Base-by-base conservation (phyloP, 2,113 vertebrate genomes). In the Leucoraja erinaceus region DNA sequence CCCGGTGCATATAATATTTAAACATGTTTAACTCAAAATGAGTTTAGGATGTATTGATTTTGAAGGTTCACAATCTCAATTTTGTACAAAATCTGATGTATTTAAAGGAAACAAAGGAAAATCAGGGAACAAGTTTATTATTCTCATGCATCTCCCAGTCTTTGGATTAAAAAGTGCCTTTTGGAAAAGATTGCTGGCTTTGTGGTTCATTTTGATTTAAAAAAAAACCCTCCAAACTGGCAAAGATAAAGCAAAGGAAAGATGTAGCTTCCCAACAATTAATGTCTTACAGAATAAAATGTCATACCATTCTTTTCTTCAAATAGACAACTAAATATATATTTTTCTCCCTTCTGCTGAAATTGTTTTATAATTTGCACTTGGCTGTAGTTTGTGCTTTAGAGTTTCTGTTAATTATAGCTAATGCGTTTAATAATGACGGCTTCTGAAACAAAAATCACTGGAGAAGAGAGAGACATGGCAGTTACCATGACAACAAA, bases 401-500 rank as follows among this genome's bases (percentile, higher is more conserved):
- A 61, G 18, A 28, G 59, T 56, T 86, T 10, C 25, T 31, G 10
- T 86, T 28, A 86, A 59, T 84, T 28, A 84, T 61, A 56, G 56
- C 81, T 56, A 86, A 12, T 86, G 12, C n/a, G 20, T n/a, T 47
- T 79, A 16, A 33, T 79, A 79, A 79, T 79, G 77, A 47, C 38
- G 18, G 18, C 16, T 79, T 79, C 38, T 12, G 33, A 59, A 86
- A 86, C 59, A 12, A 16, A 16, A 68, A 68, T 68, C 47, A 86
- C 11, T 1, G 66, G 66, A 68, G 66, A 68, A 68, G 16, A 56
- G 81, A 59, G 81, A 61, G 81, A 61, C 22, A 25, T 86, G 81
- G 81, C 81, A 61, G 81, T 86, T 61, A 61, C 81, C 28, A 86
- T 86, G 81, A 28, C 81, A 61, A 61, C 81, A 86, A 61, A 86